A percentile compares a stretch with the other conserved stretches of the same genome.
These are phyloP conservation scores for Oncopodura yosiiana DNA, from an alignment of 1,140 invertebrate species.

Conservation along the genomic window DNA sequence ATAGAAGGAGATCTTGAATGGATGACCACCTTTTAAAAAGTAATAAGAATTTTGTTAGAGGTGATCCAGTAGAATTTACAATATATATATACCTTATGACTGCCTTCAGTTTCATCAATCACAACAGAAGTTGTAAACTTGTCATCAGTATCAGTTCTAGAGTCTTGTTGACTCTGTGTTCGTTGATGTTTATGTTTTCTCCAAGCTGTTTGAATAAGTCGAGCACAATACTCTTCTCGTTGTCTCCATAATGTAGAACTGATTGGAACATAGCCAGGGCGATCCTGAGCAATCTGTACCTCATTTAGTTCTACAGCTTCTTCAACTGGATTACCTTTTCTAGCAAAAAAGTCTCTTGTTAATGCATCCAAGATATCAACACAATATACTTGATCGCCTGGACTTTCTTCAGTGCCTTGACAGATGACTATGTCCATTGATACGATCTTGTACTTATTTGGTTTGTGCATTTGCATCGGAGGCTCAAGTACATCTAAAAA, in stretches of 20 bases:
- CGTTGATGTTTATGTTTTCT: conserved; percentile 64
- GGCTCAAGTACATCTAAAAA: conserved; percentile 83
- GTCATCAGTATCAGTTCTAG: conserved; percentile 19
- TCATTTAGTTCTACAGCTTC: conserved; percentile 73
- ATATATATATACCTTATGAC: conserved; percentile 9
- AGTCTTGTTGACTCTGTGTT: conserved; percentile 37
- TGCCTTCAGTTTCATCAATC: conserved; percentile 23
- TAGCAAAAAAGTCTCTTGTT: conserved; percentile 89
- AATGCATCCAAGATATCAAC: conserved; percentile 91
- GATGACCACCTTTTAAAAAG: too few relatives aligned
- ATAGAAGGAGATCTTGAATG: conserved; percentile 71
- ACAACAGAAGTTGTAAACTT: conserved; percentile 26
- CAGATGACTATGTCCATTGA: conserved; percentile 98
- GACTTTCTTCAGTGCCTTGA: conserved; percentile 48
- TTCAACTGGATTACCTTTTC: conserved; percentile 85
- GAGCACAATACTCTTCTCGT: conserved; percentile 88
- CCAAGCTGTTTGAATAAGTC: conserved; percentile 90
- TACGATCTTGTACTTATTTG: conserved; percentile 97
- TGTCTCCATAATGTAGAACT: conserved; percentile 88
- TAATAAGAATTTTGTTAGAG: too few relatives aligned
- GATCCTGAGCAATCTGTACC: conserved; percentile 59
- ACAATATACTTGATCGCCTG: conserved; percentile 84
- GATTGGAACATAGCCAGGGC: conserved; percentile 80
- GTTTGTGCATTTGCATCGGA: conserved; percentile 90
- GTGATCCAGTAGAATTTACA: background rate